Base-by-base conservation (phyloP, 2,797 vertebrate genomes). In the Onychomys leucogaster region DNA sequence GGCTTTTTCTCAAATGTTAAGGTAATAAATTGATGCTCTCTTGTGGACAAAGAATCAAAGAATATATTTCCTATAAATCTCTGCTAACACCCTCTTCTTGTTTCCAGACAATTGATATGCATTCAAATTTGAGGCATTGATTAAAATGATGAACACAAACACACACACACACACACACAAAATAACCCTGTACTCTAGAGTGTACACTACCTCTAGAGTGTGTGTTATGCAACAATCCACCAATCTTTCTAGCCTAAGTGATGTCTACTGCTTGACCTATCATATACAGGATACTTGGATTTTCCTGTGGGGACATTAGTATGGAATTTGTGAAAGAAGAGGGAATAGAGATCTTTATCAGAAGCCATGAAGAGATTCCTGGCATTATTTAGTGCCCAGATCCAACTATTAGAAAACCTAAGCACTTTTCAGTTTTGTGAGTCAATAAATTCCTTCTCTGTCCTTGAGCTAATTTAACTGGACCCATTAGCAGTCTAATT, bases 401-500 rank as follows among this genome's bases (percentile, higher is more conserved):
- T 57, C 19, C 32, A 87, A 32, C 16, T 85, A 55, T 61, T n/a
- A 75, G 5, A 91, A 77, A 93, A 87, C 6, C 10, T 29, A 16
- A 81, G 11, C 34, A 69, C 46, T 87, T 91, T 71, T 81, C 59
- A 88, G 63, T 91, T 61, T 52, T 6, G 55, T 13, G 19, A 81
- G n/a, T 87, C 84, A 93, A 85, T 75, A 76, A 84, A 82, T 82
- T 61, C 13, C 19, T 65, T 90, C 94, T 65, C 23, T 80, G 21
- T 89, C 16, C 52, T 43, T 93, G 34, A 84, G 63, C 12, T 86
- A 65, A 94, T 86, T 87, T 86, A 71, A 91, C 46, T 59, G 75
- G 19, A 75, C 46, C 77, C 57, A 87, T 25, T 87, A 69, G 63
- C 52, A 80, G 12, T 96, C 37, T 92, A 29, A 84, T 65, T 76